Evolutionary conservation across 2,113 vertebrate species (phyloP).

Genomic region (Apistogramma diplotaenia): DNA sequence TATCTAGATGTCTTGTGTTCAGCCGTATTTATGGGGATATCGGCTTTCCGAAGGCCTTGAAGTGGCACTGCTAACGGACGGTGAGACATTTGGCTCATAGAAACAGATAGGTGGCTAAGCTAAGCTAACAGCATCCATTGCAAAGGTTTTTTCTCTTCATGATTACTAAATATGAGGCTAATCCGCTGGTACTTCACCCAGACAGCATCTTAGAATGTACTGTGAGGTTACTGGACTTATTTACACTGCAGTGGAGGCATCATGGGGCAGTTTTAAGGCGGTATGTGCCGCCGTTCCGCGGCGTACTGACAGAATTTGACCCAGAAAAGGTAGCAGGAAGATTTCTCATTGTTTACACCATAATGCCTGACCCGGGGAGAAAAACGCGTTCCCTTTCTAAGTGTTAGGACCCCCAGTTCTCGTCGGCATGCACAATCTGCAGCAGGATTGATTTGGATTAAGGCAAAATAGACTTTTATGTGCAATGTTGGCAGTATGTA

Average conservation of each 20-base stretch:
- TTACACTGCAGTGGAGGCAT: background rate
- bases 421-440: background rate
- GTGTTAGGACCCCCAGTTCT: accelerated
- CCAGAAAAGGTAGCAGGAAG: background rate
- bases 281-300: background rate
- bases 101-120: slow-evolving; percentile 23
- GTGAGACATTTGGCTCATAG: slow-evolving; percentile 39
- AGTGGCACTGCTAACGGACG: slow-evolving; percentile 48
- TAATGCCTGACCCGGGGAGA: accelerated
- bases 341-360: background rate
- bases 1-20: background rate
- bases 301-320: slow-evolving; percentile 2
- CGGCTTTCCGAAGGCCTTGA: slow-evolving; percentile 42
- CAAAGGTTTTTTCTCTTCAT: background rate
- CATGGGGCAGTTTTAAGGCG: background rate
- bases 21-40: slow-evolving; percentile 23
- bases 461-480: background rate
- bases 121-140: slow-evolving; percentile 4
- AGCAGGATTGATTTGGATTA: background rate
- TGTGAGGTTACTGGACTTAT: background rate
- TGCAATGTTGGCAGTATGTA: background rate
- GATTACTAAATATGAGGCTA: background rate
- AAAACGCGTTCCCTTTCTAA: accelerated
- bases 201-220: accelerated
- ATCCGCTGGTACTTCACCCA: background rate